Base-by-base conservation (phyloP, 2,797 vertebrate genomes). In the Schizopygopsis malacanthus region DNA sequence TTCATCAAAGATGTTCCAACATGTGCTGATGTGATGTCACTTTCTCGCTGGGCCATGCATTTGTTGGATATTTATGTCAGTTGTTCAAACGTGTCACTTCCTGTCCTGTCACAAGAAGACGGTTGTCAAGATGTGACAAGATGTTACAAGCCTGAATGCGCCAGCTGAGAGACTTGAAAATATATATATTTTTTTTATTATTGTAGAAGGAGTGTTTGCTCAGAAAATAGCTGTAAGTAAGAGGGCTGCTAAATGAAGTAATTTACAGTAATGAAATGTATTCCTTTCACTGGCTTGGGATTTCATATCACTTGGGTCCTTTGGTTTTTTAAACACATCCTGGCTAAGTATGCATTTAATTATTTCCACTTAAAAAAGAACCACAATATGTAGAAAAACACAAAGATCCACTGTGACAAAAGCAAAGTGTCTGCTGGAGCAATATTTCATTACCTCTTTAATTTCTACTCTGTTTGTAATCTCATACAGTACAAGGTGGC, bases 41-140 rank as follows among this genome's bases (percentile, higher is more conserved):
- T 73, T 83, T 75, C 70, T 83, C 81, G 33, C 56, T 65, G 71
- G 56, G 71, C 82, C 54, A 3, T 83, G 56, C 33, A 56, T 65
- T 75, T 76, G 71, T 83, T 83, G 56, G 54, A 83, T 65, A 50
- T 84, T 80, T 43, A 84, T 87, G 59, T 89, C 90, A 85, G 88
- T 15, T 83, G 87, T 88, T 79, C 86, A 88, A 90, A 81, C 52
- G 8, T 67, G 78, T 81, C 82, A 80, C 75, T 83, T 88, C 63
- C 65, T 83, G n/a, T 81, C 47, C 25, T 79, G 73, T 82, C 85
- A 79, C 41, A 50, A 72, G 75, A 22, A 83, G 65, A 72, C 6
- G 43, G 70, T 80, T 83, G 56, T 75, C 82, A 65, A 61, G 54
- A 83, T 76, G 71, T 83, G 80, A 71, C 65, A 70, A 71, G 65